Conservation (phyloP, 1,140 invertebrate species). For the Pantala flavescens region DNA sequence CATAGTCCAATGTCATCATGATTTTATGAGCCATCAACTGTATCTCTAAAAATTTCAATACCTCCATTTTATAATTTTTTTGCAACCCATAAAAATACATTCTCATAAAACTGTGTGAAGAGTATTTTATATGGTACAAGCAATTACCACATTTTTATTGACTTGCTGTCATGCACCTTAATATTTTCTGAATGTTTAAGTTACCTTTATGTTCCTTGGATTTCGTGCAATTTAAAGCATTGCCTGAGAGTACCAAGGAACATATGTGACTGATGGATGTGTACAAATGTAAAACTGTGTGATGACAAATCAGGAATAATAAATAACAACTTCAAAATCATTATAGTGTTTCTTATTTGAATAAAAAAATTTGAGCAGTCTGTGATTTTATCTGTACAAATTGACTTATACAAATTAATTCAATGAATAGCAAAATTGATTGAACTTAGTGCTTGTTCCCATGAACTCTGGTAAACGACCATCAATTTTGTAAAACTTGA, state of each 20-base stretch:
- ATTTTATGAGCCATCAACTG: not conserved
- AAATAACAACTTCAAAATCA: not conserved
- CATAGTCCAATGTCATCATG: not conserved
- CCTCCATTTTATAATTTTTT: not conserved
- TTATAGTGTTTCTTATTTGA: no score
- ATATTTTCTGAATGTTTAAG: not conserved
- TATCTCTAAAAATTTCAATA: not conserved
- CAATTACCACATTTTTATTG: not conserved
- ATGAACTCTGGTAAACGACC: no score
- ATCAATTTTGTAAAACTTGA: no score
- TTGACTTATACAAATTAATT: no score
- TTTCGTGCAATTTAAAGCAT: not conserved
- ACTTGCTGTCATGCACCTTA: not conserved
- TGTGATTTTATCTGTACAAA: no score
- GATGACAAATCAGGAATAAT: slow-evolving; percentile 1
- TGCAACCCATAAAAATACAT: not conserved
- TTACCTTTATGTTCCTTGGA: not conserved
- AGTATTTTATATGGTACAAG: not conserved
- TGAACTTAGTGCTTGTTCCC: no score
- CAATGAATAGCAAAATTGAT: no score
- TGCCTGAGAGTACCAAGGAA: not conserved
- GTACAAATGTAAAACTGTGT: not conserved
- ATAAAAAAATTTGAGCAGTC: no score
- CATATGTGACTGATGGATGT: not conserved
- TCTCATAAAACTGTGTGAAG: not conserved